A percentile compares a stretch with the other conserved stretches of the same genome.
phyloP scores from a whole-genome alignment of 2,888 invertebrate genomes.

The Empis livida region DNA sequence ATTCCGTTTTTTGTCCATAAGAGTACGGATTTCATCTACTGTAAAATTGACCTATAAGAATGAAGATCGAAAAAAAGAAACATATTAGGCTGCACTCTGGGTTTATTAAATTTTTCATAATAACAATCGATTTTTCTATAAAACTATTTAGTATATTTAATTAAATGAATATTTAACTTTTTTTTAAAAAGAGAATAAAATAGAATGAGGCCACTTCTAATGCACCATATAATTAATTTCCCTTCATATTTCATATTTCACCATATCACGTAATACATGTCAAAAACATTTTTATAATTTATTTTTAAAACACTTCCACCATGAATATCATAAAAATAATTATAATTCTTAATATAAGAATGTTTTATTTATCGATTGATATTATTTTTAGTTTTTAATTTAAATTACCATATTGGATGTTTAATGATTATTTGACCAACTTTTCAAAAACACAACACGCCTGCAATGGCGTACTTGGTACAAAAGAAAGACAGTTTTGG shows the following conservation, averaged over 20 bases:
- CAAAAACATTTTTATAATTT: neutral
- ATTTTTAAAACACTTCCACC: neutral
- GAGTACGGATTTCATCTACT: conserved; percentile 96
- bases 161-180: too few species aligned
- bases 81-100: conserved; percentile 7
- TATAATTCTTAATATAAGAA: neutral
- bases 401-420: conserved; percentile 26
- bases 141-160: conserved; percentile 3
- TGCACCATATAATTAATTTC: too few species aligned
- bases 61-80: conserved; percentile 15
- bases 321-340: neutral
- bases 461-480: conserved; percentile 77
- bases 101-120: conserved; percentile 22
- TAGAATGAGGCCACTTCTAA: too few species aligned
- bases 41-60: conserved; percentile 94
- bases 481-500: conserved; percentile 43
- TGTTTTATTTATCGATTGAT: neutral
- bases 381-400: neutral
- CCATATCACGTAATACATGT: neutral
- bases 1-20: conserved; percentile 99
- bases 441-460: conserved; percentile 53
- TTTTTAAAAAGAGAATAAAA: too few species aligned
- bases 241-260: neutral
- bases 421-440: conserved; percentile 46
- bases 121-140: conserved; percentile 15